Evolutionary conservation across 2,113 vertebrate genomes (phyloP).

Genomic region (Bothrops jararaca): DNA sequence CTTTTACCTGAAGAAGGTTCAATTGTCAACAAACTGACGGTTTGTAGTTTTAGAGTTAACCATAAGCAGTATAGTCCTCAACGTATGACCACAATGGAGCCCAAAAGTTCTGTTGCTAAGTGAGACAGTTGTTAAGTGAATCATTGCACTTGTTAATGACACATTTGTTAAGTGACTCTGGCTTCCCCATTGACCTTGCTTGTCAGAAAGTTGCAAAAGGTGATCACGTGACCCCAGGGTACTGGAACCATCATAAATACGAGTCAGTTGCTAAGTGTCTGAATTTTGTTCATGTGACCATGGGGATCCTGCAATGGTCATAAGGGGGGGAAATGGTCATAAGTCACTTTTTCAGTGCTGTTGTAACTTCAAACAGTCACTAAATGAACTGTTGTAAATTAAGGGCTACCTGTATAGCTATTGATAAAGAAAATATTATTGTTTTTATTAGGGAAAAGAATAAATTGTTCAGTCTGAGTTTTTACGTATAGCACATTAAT

Average conservation of each 20-base stretch:
- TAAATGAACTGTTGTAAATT: no score
- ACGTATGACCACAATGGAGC: background rate
- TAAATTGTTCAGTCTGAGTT: conserved; percentile 28
- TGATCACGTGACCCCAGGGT: no score
- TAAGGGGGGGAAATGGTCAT: background rate
- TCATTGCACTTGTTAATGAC: no score
- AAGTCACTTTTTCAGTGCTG: background rate
- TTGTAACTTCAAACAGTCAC: no score
- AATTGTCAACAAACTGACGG: background rate
- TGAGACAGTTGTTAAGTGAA: no score
- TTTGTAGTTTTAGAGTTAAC: background rate
- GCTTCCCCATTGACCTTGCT: background rate
- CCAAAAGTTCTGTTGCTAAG: background rate
- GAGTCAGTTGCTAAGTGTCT: background rate
- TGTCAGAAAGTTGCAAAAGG: background rate
- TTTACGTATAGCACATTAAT: background rate
- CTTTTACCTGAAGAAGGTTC: background rate
- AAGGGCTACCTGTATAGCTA: no score
- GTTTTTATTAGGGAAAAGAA: background rate
- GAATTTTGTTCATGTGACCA: background rate
- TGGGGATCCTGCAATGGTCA: background rate
- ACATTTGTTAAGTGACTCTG: background rate
- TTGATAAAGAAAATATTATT: conserved; percentile 12
- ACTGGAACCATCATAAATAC: no score
- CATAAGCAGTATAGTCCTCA: background rate